Evolutionary conservation across 1,140 invertebrate genomes (phyloP).

Genomic region (Bathynomus jamesi): DNA sequence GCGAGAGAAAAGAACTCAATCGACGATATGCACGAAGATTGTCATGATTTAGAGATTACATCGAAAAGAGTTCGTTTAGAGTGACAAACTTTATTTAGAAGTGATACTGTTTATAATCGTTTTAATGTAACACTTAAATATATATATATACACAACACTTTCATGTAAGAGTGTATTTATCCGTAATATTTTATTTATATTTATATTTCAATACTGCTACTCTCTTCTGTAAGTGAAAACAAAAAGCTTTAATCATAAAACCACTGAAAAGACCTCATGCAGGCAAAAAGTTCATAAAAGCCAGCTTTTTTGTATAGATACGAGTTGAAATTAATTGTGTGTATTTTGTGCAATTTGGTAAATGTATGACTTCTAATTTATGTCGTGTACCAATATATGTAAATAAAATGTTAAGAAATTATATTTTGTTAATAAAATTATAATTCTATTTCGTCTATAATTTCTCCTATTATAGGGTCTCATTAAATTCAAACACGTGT

Average conservation of each 20-base stretch:
- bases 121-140: neutral
- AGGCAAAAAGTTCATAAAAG: neutral
- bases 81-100: neutral
- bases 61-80: neutral
- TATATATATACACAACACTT: neutral
- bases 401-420: neutral
- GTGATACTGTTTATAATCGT: neutral
- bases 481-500: too few relatives aligned
- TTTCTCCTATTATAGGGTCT: neutral
- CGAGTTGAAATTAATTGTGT: neutral
- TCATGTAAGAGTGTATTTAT: neutral
- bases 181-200: neutral
- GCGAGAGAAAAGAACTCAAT: neutral
- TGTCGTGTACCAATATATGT: neutral
- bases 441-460: neutral
- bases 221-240: neutral
- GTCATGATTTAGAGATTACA: neutral
- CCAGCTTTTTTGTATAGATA: neutral
- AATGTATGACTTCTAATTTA: neutral
- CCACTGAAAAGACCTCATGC: neutral
- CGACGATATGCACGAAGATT: neutral
- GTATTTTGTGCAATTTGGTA: neutral
- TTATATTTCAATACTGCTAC: neutral
- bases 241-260: neutral
- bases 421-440: slow-evolving; percentile 1